A percentile compares a stretch with the other conserved stretches of the same genome.
Evolutionary conservation across 2,113 vertebrate species (phyloP).

Genomic region (Elephantulus edwardii): DNA sequence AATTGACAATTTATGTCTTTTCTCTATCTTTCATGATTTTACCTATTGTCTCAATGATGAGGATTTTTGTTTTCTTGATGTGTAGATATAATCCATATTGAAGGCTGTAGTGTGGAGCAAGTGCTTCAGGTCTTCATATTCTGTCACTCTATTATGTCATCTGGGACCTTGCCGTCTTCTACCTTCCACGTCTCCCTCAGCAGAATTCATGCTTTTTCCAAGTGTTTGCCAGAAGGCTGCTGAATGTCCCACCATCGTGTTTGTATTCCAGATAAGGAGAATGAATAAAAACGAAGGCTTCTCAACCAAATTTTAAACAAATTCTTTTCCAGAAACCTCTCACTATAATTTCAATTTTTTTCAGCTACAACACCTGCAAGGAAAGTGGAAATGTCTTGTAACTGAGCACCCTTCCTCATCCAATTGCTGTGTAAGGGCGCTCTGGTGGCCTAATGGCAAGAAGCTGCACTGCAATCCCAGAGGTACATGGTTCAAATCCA

Average conservation of each 20-base stretch:
- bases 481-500: too few relatives aligned
- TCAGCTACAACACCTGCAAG: background rate
- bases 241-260: background rate
- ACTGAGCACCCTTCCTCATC: background rate
- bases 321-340: constrained; percentile 3
- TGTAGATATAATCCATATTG: too few relatives aligned
- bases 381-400: background rate
- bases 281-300: background rate
- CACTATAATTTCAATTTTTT: background rate
- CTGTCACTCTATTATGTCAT: background rate
- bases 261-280: background rate
- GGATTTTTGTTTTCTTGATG: too few relatives aligned
- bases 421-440: too few relatives aligned
- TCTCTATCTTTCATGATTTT: too few relatives aligned
- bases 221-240: background rate
- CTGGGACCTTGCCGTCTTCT: background rate
- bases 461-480: too few relatives aligned
- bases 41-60: too few relatives aligned
- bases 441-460: too few relatives aligned
- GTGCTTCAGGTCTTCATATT: too few relatives aligned
- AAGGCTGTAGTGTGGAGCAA: too few relatives aligned
- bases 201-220: background rate
- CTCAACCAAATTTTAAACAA: background rate
- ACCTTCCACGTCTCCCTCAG: background rate
- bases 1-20: too few relatives aligned